Conservation (phyloP, 2,888 invertebrate species). For the Psococerastis gibbosa region DNA sequence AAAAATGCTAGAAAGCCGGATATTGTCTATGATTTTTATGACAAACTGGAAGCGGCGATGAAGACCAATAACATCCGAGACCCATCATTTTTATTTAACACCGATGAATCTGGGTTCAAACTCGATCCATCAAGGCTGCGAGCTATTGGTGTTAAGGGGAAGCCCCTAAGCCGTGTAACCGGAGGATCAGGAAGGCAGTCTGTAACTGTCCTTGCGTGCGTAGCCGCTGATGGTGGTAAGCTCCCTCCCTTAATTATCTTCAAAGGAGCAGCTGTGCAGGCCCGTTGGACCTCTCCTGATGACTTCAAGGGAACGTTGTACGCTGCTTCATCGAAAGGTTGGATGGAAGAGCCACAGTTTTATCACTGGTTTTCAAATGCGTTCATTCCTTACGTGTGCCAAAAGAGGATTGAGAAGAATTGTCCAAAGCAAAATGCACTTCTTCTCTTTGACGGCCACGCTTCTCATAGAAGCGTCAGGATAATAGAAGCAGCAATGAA, state of each 20-base stretch:
- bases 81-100: neutral
- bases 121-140: neutral
- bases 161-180: neutral
- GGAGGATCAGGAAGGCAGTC: neutral
- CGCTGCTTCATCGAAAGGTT: neutral
- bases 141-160: neutral
- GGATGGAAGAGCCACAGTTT: neutral
- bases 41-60: conserved; percentile 14
- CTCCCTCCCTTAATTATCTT: neutral
- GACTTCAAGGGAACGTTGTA: neutral
- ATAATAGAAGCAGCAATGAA: conserved; percentile 1
- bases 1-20: conserved; percentile 16
- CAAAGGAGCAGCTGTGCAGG: neutral
- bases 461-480: neutral
- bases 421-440: neutral
- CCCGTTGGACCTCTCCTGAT: neutral
- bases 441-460: neutral
- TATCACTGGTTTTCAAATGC: neutral
- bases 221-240: neutral
- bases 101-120: neutral
- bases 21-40: too few relatives aligned
- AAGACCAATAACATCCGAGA: neutral
- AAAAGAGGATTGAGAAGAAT: neutral
- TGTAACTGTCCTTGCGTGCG: neutral
- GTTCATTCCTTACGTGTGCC: neutral